Conservation (phyloP, 2,888 invertebrate species). For the Xanthorhoe designata region DNA sequence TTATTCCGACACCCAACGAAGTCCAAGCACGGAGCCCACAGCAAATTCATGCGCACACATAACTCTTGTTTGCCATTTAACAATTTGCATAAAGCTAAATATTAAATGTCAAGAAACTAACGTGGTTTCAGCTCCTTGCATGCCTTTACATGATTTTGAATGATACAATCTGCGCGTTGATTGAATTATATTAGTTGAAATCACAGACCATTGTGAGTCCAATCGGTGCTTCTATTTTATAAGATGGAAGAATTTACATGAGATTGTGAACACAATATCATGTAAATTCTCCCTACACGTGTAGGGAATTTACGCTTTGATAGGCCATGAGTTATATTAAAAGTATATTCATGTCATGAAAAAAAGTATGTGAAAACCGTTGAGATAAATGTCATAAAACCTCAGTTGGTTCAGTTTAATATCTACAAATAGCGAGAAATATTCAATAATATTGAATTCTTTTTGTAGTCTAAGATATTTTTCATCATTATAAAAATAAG, state of each 20-base stretch:
- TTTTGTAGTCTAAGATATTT: no score
- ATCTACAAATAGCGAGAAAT: no score
- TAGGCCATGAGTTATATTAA: no score
- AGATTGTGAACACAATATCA: no score
- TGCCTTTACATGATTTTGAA: constrained; percentile 36
- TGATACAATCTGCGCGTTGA: background rate
- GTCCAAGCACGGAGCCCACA: constrained; percentile 49
- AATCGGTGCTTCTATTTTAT: background rate
- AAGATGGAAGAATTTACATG: background rate
- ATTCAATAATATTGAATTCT: no score
- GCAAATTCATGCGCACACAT: constrained; percentile 49
- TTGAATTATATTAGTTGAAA: background rate
- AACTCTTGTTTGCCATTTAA: constrained; percentile 54
- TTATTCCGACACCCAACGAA: constrained; percentile 56
- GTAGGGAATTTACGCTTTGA: background rate
- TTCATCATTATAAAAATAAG: background rate
- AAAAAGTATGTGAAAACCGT: no score
- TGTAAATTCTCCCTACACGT: no score
- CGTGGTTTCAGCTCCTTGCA: constrained; percentile 25
- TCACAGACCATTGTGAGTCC: background rate
- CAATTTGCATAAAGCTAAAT: constrained; percentile 53
- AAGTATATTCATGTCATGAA: no score
- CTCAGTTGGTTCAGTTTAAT: no score
- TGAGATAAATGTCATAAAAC: no score
- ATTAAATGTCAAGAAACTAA: constrained; percentile 34